Percentiles rank a stretch among this genome's conserved stretches.
Conservation (phyloP, 2,113 vertebrate genomes). For the Camelus dromedarius region DNA sequence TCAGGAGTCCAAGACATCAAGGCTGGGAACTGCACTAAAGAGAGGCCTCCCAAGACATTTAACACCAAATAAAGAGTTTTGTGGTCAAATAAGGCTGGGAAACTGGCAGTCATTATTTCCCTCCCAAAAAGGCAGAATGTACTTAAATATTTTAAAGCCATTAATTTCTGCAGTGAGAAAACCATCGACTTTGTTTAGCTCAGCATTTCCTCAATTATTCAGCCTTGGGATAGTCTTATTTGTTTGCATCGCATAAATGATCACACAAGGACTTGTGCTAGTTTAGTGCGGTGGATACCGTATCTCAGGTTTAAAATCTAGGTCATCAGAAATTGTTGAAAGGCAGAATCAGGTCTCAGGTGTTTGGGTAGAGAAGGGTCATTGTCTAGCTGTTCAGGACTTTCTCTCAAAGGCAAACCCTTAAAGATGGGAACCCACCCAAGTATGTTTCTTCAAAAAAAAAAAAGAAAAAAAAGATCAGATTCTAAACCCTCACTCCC, state of each 20-base stretch:
- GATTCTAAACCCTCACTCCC: background rate
- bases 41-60: background rate
- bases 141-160: constrained; percentile 2
- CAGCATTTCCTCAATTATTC: background rate
- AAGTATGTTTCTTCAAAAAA: background rate
- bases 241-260: background rate
- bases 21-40: background rate
- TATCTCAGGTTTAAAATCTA: background rate
- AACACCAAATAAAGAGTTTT: background rate
- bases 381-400: background rate
- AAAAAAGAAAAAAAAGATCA: background rate
- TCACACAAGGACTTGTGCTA: background rate
- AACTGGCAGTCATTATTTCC: background rate
- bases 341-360: background rate
- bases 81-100: background rate
- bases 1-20: background rate
- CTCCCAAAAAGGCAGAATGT: background rate
- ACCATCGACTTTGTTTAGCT: background rate
- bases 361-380: background rate
- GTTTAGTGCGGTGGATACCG: background rate
- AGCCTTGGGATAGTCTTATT: background rate
- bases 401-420: constrained; percentile 21
- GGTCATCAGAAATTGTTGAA: background rate
- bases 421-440: background rate
- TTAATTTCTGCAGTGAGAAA: background rate